These are phyloP conservation scores for Marisa cornuarietis DNA, from an alignment of 1,140 invertebrate genomes.

Conservation along the genomic window DNA sequence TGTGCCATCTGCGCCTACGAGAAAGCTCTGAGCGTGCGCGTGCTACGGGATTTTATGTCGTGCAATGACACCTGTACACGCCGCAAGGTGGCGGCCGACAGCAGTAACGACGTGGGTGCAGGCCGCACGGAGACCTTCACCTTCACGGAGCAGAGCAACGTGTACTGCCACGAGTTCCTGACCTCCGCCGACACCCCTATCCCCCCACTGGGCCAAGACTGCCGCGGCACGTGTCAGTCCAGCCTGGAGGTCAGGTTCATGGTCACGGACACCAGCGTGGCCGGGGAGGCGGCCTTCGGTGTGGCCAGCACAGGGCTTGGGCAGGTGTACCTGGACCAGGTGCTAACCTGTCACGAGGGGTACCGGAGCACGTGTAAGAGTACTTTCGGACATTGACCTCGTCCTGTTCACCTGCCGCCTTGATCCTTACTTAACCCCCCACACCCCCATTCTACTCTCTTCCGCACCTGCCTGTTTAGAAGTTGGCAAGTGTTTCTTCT, in stretches of 20 bases:
- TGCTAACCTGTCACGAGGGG: constrained; percentile 16
- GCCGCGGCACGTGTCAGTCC: constrained; percentile 32
- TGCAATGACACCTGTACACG: constrained; percentile 34
- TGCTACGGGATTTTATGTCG: constrained; percentile 26
- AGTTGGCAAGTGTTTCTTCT: too few relatives aligned
- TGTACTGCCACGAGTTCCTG: constrained; percentile 40
- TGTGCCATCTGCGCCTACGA: constrained; percentile 37
- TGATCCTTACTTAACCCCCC: too few relatives aligned
- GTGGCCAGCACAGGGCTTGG: neutral
- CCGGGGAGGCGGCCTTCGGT: neutral
- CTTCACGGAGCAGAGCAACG: constrained; percentile 28
- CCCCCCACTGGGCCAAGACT: constrained; percentile 7
- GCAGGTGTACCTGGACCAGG: constrained; percentile 23
- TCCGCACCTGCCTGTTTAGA: too few relatives aligned
- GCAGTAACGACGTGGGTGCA: constrained; percentile 5
- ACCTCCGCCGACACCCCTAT: constrained; percentile 21
- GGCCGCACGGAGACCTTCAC: constrained; percentile 18
- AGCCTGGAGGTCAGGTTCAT: constrained; percentile 28
- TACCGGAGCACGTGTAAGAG: constrained; percentile 21
- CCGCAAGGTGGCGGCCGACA: constrained; percentile 1
- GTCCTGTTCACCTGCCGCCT: too few relatives aligned
- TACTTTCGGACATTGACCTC: constrained; percentile 18
- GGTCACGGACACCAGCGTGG: constrained; percentile 20
- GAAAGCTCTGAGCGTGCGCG: constrained; percentile 24
- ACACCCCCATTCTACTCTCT: too few relatives aligned